These are phyloP conservation scores for Aricia artaxerxes DNA, from an alignment of 2,888 invertebrate species.

Conservation along the genomic window DNA sequence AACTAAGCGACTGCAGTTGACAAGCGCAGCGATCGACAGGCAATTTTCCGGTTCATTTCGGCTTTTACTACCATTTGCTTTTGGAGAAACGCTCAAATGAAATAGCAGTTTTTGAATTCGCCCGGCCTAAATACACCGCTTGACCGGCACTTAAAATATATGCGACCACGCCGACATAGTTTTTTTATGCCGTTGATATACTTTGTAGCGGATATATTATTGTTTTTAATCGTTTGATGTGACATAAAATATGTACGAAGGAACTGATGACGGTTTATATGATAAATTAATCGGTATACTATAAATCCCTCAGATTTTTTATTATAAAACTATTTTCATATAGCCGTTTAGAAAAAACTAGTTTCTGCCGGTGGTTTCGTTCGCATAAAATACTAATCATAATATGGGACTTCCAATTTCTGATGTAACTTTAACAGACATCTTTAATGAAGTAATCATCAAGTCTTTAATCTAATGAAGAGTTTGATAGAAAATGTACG, in stretches of 20 bases:
- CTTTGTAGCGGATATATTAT: constrained; percentile 16
- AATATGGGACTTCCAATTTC: too few species aligned
- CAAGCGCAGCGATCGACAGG: constrained; percentile 1
- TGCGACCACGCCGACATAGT: neutral
- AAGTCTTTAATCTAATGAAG: too few species aligned
- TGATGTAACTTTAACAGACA: too few species aligned
- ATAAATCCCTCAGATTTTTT: neutral
- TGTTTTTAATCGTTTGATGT: constrained; percentile 2
- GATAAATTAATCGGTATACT: neutral
- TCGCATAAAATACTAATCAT: too few species aligned
- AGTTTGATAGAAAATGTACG: too few species aligned
- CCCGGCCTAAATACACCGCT: neutral
- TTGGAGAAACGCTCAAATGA: neutral
- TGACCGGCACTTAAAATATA: neutral
- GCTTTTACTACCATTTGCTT: neutral
- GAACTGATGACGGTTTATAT: neutral
- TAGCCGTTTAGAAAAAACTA: too few species aligned
- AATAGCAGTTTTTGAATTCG: constrained; percentile 9
- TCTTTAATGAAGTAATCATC: too few species aligned
- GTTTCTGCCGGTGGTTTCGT: too few species aligned
- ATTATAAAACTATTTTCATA: too few species aligned
- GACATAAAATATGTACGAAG: neutral
- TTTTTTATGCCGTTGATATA: neutral
- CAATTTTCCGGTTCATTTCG: constrained; percentile 3
- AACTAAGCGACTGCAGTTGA: neutral